Percentiles rank a stretch among this genome's conserved stretches.
These are phyloP conservation scores for Acomys russatus DNA, from an alignment of 2,797 vertebrate species.

Conservation along the genomic window DNA sequence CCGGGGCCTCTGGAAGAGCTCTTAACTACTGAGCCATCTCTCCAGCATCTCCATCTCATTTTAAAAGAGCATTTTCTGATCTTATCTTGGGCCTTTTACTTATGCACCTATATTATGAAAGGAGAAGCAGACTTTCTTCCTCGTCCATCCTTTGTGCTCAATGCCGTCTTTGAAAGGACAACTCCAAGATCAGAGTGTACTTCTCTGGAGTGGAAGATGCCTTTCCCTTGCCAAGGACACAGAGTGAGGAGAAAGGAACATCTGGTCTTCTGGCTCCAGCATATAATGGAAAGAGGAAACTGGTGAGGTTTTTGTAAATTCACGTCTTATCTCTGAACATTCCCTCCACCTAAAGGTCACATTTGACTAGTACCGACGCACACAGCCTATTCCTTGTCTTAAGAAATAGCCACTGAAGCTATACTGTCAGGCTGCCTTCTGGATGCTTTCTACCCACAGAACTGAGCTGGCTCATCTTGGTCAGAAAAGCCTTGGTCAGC, in stretches of 20 bases:
- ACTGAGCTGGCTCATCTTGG: too few species aligned
- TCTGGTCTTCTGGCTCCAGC: slow-evolving; percentile 38
- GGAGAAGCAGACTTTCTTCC: slow-evolving; percentile 15
- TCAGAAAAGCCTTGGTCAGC: not conserved
- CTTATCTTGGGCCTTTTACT: not conserved
- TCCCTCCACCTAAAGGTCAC: slow-evolving; percentile 22
- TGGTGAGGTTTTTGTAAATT: slow-evolving; percentile 54
- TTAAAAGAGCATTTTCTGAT: slow-evolving; percentile 1
- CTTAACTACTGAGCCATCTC: not conserved
- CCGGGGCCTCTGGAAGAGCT: not conserved
- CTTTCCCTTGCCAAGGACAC: slow-evolving; percentile 47
- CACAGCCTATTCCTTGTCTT: not conserved
- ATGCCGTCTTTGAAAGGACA: slow-evolving; percentile 21
- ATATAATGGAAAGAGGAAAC: slow-evolving; percentile 10
- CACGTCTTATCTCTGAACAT: slow-evolving; percentile 40
- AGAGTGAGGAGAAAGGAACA: slow-evolving; percentile 35
- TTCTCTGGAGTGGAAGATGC: not conserved
- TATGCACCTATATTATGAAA: not conserved
- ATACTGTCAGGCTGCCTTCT: not conserved
- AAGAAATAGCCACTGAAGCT: not conserved
- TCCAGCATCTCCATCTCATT: not conserved
- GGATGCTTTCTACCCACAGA: not conserved
- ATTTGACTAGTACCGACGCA: slow-evolving; percentile 14
- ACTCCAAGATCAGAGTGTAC: not conserved
- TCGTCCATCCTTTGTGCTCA: slow-evolving; percentile 8